Evolutionary conservation across 2,113 vertebrate genomes (phyloP).

Genomic region (Trogon melanurus): DNA sequence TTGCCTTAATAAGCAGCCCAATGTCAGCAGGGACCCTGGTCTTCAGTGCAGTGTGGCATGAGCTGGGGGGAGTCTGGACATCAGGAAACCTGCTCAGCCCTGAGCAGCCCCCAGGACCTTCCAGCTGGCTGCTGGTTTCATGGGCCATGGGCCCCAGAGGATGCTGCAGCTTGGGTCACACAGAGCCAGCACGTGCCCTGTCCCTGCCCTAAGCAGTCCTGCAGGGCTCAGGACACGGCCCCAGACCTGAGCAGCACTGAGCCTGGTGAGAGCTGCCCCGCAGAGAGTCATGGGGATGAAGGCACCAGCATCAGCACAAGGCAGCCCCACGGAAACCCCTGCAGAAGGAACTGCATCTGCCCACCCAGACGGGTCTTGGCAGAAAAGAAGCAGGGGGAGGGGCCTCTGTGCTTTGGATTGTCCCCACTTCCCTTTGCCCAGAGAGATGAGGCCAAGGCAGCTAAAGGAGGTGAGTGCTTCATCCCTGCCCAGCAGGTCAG

Average conservation of each 20-base stretch:
- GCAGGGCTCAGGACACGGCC: neutral
- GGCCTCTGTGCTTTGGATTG: fast-evolving
- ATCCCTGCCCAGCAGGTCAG: neutral
- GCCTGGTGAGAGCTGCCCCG: neutral
- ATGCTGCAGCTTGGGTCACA: fast-evolving
- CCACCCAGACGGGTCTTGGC: neutral
- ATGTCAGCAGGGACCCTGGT: neutral
- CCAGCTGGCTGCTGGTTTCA: neutral
- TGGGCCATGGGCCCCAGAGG: neutral
- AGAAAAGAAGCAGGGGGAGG: neutral
- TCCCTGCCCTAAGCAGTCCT: neutral
- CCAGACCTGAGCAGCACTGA: fast-evolving
- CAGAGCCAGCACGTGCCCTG: neutral
- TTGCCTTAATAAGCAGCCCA: conserved; percentile 10
- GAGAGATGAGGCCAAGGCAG: neutral
- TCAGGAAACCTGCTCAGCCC: neutral
- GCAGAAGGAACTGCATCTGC: neutral
- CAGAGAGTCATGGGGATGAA: neutral
- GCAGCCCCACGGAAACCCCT: fast-evolving
- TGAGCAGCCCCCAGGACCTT: neutral
- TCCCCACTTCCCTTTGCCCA: neutral
- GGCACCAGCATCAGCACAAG: neutral
- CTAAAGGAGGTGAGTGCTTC: neutral
- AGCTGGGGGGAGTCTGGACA: neutral
- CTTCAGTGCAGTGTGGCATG: neutral